Percentiles rank a stretch among this genome's conserved stretches.
phyloP scores from a whole-genome alignment of 1,140 invertebrate species.

The Diorhabda carinulata region DNA sequence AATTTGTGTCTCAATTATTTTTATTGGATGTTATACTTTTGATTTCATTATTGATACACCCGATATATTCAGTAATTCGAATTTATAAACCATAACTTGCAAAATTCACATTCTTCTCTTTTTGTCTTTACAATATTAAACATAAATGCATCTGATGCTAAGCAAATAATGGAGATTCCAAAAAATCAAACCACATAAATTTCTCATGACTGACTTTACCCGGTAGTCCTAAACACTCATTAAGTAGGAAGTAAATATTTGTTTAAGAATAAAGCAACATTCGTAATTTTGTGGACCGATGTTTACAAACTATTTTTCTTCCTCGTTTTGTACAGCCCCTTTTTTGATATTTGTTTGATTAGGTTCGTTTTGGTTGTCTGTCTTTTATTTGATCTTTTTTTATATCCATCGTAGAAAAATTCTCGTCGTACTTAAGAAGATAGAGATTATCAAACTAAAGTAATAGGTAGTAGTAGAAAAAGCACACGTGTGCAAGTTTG shows the following conservation, averaged over 20 bases:
- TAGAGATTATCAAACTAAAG: neutral
- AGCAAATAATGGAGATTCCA: no score
- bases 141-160: no score
- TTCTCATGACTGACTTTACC: neutral
- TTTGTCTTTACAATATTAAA: no score
- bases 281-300: neutral
- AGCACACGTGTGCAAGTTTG: neutral
- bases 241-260: neutral
- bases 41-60: no score
- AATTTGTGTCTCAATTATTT: no score
- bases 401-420: neutral
- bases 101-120: no score
- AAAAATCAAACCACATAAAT: no score
- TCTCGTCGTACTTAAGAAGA: neutral
- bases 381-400: neutral
- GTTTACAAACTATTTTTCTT: neutral
- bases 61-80: no score
- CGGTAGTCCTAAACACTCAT: neutral
- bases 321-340: neutral
- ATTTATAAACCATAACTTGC: no score
- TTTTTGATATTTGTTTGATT: constrained; percentile 1
- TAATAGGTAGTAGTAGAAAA: neutral
- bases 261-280: neutral
- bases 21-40: no score
- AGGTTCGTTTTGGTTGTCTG: neutral